These are phyloP conservation scores for Bradypodion pumilum DNA, from an alignment of 2,797 vertebrate species.

Conservation along the genomic window DNA sequence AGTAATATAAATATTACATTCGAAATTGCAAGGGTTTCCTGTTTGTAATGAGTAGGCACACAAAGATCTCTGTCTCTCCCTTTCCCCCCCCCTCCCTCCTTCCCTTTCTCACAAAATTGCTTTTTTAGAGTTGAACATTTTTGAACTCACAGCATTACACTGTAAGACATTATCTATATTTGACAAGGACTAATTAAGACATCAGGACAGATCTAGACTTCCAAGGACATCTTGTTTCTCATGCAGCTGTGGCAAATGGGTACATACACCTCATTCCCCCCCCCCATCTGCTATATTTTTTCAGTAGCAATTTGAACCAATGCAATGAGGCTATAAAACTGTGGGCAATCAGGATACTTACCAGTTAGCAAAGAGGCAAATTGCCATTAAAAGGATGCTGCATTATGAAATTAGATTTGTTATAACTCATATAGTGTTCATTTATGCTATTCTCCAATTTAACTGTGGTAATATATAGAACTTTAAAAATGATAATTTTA, in stretches of 20 bases:
- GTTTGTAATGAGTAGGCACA: background rate
- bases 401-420: constrained; percentile 30
- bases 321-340: constrained; percentile 19
- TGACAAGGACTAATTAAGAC: background rate
- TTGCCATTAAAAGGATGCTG: constrained; percentile 22
- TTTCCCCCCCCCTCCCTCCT: background rate
- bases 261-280: background rate
- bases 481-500: constrained; percentile 48
- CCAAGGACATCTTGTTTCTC: background rate
- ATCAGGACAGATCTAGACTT: constrained; percentile 18
- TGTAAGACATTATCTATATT: background rate
- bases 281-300: constrained; percentile 28
- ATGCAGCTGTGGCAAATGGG: background rate
- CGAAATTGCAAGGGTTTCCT: background rate
- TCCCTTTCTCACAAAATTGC: background rate
- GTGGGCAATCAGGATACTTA: background rate
- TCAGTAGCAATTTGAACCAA: constrained; percentile 4
- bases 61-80: background rate
- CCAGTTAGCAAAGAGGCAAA: constrained; percentile 21
- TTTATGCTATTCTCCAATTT: constrained; percentile 48
- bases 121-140: background rate
- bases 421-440: constrained; percentile 27
- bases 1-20: background rate
- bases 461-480: constrained; percentile 57
- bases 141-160: background rate